Conservation (phyloP, 2,797 vertebrate genomes). For the Scleropages formosus region DNA sequence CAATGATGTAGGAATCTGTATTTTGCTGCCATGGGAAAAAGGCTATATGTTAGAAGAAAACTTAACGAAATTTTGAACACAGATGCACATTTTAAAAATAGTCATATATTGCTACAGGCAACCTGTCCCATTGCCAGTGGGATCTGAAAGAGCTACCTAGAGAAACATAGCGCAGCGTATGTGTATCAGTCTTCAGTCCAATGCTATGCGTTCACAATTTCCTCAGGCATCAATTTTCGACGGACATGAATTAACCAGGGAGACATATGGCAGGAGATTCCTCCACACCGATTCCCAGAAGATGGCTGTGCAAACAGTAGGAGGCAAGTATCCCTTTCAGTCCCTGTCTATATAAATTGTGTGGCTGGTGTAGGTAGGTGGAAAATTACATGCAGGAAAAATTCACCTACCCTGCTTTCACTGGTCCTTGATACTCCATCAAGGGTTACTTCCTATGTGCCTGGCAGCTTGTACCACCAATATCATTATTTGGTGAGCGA, state of each 20-base stretch:
- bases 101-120: not conserved
- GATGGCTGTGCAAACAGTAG: not conserved
- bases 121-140: not conserved
- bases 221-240: constrained; percentile 25
- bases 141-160: not conserved
- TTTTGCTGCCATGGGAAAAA: constrained; percentile 10
- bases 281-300: not conserved
- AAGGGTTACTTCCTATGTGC: not conserved
- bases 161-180: not conserved
- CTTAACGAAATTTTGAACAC: not conserved
- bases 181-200: constrained; percentile 10
- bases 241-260: constrained; percentile 7
- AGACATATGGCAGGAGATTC: constrained; percentile 19
- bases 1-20: constrained; percentile 7
- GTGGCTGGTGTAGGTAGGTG: no score
- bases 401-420: not conserved
- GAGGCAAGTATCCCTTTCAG: not conserved
- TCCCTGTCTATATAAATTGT: not conserved
- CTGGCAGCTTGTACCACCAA: not conserved
- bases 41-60: not conserved
- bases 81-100: constrained; percentile 23
- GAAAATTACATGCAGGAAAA: not conserved
- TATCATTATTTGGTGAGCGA: not conserved
- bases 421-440: not conserved
- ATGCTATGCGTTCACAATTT: not conserved